A percentile compares a stretch with the other conserved stretches of the same genome.
Evolutionary conservation across 2,113 vertebrate genomes (phyloP).

Genomic region (Pteronura brasiliensis): DNA sequence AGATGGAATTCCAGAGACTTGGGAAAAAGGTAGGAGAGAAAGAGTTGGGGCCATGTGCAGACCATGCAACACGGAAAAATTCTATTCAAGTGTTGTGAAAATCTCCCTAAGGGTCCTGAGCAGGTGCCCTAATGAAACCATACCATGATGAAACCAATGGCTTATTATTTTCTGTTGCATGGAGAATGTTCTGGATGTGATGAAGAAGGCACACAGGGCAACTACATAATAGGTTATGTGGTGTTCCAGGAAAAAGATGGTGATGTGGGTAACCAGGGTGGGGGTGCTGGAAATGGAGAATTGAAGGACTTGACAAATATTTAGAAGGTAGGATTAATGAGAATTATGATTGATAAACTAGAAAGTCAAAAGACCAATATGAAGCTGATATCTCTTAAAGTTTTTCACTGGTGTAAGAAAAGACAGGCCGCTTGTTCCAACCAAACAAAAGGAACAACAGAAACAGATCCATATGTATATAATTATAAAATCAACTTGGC

Average conservation of each 20-base stretch:
- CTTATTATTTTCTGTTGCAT: background rate
- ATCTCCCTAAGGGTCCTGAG: background rate
- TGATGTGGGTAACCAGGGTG: background rate
- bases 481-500: background rate
- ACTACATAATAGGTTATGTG: background rate
- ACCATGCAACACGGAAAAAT: background rate
- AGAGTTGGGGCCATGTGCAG: fast-evolving
- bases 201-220: no score
- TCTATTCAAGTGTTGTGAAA: background rate
- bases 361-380: background rate
- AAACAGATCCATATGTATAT: background rate
- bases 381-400: background rate
- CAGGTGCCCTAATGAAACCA: background rate
- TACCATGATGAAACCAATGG: background rate
- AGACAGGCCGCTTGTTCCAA: background rate
- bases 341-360: background rate
- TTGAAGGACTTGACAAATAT: background rate
- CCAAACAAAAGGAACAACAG: background rate
- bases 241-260: background rate
- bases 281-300: background rate
- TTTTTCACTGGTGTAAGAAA: background rate
- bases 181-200: background rate
- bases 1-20: background rate
- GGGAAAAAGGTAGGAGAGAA: background rate
- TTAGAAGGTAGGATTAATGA: background rate